Conservation (phyloP, 2,888 invertebrate genomes). For the Antitype chi region DNA sequence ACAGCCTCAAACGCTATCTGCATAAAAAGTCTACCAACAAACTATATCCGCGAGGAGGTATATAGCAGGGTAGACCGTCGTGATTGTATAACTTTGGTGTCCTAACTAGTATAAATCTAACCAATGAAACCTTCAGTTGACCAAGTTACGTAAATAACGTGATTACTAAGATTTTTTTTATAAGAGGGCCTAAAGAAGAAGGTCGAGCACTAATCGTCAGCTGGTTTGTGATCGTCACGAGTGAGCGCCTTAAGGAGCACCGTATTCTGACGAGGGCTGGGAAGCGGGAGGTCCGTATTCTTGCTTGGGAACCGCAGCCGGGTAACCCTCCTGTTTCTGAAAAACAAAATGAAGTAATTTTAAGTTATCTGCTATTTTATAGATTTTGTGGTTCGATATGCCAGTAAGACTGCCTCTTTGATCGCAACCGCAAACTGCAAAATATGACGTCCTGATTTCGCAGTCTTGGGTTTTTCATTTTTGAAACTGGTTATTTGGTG, state of each 20-base stretch:
- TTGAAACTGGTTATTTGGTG: too few species aligned
- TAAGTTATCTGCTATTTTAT: not conserved
- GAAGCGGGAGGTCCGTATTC: slow-evolving; percentile 88
- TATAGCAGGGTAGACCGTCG: slow-evolving; percentile 21
- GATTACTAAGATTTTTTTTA: slow-evolving; percentile 53
- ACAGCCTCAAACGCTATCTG: not conserved
- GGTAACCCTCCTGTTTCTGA: slow-evolving; percentile 91
- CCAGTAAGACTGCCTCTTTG: too few species aligned
- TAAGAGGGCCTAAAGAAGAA: slow-evolving; percentile 65
- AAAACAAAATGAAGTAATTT: slow-evolving; percentile 59
- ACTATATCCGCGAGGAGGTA: slow-evolving; percentile 19
- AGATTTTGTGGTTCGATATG: not conserved
- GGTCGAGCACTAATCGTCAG: slow-evolving; percentile 70
- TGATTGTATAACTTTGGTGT: slow-evolving; percentile 61
- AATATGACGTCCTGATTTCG: not conserved
- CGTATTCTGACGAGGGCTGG: slow-evolving; percentile 91
- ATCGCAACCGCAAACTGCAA: not conserved
- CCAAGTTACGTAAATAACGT: slow-evolving; percentile 43
- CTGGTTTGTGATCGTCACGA: slow-evolving; percentile 70
- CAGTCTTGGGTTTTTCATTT: slow-evolving; percentile 2
- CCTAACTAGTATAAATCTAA: slow-evolving; percentile 42
- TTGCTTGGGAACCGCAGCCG: slow-evolving; percentile 84
- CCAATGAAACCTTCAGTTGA: slow-evolving; percentile 32
- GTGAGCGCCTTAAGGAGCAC: slow-evolving; percentile 87
- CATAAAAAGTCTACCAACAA: slow-evolving; percentile 14